Conservation (phyloP, 2,113 vertebrate genomes). For the Rhipidura dahli region DNA sequence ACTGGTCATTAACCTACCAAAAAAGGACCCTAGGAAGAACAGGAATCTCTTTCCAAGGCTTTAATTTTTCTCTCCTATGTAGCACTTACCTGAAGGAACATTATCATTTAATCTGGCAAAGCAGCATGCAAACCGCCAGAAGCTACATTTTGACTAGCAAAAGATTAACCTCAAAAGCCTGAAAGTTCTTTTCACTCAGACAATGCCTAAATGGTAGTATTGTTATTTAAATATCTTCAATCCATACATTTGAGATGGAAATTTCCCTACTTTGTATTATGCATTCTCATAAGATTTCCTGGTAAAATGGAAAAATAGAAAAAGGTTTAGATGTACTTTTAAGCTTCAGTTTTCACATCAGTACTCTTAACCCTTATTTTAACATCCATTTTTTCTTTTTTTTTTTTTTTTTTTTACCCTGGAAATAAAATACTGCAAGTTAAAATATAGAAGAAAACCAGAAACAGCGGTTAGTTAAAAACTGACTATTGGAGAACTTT, state of each 20-base stretch:
- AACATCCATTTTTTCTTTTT: neutral
- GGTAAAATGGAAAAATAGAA: neutral
- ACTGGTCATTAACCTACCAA: neutral
- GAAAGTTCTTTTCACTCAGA: conserved; percentile 28
- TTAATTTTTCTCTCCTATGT: neutral
- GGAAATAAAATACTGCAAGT: neutral
- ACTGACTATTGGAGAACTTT: neutral
- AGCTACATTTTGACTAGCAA: neutral
- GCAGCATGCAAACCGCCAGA: neutral
- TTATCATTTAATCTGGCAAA: conserved; percentile 19
- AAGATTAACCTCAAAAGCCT: neutral
- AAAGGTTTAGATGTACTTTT: neutral
- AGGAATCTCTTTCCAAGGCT: neutral
- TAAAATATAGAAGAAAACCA: neutral
- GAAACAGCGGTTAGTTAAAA: neutral
- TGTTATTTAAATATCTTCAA: conserved; percentile 55
- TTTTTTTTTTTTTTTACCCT: neutral
- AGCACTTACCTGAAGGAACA: neutral
- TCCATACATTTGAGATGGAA: conserved; percentile 15
- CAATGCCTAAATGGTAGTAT: conserved; percentile 23
- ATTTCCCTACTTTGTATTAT: neutral
- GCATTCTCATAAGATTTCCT: neutral
- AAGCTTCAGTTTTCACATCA: neutral
- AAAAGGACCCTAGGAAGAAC: neutral
- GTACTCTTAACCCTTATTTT: neutral